Evolutionary conservation across 2,797 vertebrate species (phyloP).

Genomic region (Emys orbicularis): DNA sequence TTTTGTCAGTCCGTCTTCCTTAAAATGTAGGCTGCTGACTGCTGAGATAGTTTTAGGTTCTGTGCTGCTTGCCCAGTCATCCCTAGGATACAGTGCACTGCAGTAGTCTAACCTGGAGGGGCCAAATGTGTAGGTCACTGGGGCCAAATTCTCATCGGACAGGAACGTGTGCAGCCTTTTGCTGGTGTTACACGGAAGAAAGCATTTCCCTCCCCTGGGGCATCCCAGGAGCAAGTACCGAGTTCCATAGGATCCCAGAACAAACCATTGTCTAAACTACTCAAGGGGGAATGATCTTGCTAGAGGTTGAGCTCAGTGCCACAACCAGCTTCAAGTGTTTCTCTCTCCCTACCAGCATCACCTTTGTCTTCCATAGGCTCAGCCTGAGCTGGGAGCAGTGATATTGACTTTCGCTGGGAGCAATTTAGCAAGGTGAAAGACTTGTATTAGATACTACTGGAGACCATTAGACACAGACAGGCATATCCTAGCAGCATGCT

Average conservation of each 20-base stretch:
- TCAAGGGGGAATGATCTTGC: background rate
- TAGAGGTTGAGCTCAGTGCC: background rate
- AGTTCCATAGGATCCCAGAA: background rate
- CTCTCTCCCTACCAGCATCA: background rate
- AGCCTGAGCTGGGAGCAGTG: background rate
- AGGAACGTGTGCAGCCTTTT: background rate
- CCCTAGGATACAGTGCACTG: background rate
- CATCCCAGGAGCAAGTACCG: background rate
- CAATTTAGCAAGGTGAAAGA: background rate
- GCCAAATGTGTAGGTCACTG: background rate
- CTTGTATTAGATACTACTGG: background rate
- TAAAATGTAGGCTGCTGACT: background rate
- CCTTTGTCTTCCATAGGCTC: background rate
- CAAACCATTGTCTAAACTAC: background rate
- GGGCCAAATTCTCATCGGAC: background rate
- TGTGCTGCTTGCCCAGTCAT: background rate
- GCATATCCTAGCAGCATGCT: background rate
- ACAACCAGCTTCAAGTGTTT: background rate
- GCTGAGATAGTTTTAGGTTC: background rate
- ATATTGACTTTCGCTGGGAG: background rate
- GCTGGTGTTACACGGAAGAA: background rate
- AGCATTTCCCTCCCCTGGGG: background rate
- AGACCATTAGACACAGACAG: background rate
- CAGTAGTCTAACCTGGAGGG: background rate
- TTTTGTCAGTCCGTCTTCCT: background rate